Base-by-base conservation (phyloP, 2,888 invertebrate genomes). In the Parnassius smintheus region DNA sequence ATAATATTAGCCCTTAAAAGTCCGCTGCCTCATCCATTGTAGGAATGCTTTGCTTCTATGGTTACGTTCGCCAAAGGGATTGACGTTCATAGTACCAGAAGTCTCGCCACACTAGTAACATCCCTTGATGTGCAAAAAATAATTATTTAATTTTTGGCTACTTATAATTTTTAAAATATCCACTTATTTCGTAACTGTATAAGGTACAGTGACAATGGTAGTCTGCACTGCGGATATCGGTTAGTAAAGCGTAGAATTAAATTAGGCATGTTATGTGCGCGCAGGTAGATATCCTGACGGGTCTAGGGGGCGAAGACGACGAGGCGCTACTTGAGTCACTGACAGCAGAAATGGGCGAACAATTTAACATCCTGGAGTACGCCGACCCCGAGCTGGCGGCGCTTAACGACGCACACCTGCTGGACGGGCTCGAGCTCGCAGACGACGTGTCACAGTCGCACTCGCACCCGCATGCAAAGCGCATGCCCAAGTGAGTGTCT, bases 351-450 rank as follows among this genome's bases (percentile, higher is more conserved):
- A 96, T 98, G 93, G 98, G 97, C 7, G 96, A 96, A 66, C 98
- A 98, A 90, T 98, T 98, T 86, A 98, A 98, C 83, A 98, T 98
- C 75, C 88, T 98, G 68, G 98, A 98, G 84, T 98, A 98, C 83
- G 98, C 98, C 0, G 98, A 98, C 92, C 97, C 98, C 0, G 98
- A 98, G 85, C 89, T 98, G 59, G 97, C 97, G 70, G 95, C 95
- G 66, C 93, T 96, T 72, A 93, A 95, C 67, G 95, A 95, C 64
- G 96, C 96, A 1, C 96, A 96, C 46, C 97, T 97, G 77, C 96
- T 98, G 71, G 93, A 98, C 61, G 97, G 97, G 80, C 95, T 96
- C 64, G 90, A 97, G 59, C 97, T 97, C 81, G 92, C 96, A 65
- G 96, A 96, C 66, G 96, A 96, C 57, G 93, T 95, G 68, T 94